Conservation (phyloP, 1,140 invertebrate genomes). For the Pentalonia nigronervosa region DNA sequence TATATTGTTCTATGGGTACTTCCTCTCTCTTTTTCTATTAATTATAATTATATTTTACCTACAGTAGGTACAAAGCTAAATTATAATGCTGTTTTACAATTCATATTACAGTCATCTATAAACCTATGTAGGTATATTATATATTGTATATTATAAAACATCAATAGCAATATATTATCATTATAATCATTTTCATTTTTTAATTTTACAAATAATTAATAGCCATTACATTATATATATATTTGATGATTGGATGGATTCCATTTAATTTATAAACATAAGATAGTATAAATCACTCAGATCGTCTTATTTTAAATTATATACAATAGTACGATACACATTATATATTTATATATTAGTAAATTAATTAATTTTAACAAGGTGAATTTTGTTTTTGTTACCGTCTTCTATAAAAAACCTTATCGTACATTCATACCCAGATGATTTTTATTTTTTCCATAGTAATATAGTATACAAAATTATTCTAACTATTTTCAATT, state of each 20-base stretch:
- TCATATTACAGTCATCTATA: not conserved
- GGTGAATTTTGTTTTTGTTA: not conserved
- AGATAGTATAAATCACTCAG: not conserved
- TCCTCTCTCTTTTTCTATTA: too few species aligned
- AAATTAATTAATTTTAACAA: not conserved
- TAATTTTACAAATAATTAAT: not conserved
- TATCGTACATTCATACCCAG: not conserved
- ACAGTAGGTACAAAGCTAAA: too few species aligned
- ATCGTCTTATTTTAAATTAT: not conserved
- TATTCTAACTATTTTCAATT: not conserved
- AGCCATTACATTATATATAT: not conserved
- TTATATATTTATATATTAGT: not conserved
- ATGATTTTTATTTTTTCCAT: not conserved
- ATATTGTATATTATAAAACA: not conserved
- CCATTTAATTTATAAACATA: not conserved
- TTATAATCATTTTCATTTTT: not conserved
- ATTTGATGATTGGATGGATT: not conserved
- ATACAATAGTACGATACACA: not conserved
- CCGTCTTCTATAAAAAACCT: not conserved
- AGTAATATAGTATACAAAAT: not conserved
- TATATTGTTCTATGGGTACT: too few species aligned
- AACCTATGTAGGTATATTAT: not conserved
- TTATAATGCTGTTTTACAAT: too few species aligned
- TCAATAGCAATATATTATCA: not conserved
- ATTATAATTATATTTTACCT: too few species aligned